These are phyloP conservation scores for Cabera pusaria DNA, from an alignment of 2,888 invertebrate species.

Conservation along the genomic window DNA sequence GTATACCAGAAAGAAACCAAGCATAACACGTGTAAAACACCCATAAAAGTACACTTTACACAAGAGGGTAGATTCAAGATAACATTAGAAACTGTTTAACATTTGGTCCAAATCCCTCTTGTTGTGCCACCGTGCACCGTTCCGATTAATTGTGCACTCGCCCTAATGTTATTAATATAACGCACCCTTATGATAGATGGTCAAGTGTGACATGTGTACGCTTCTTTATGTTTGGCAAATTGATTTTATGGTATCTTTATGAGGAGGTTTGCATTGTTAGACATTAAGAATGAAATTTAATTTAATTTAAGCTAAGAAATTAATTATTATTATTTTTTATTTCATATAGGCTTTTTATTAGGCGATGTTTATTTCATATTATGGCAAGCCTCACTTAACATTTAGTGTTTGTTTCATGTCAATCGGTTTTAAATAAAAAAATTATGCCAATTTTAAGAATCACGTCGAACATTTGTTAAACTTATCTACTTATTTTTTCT, in stretches of 20 bases:
- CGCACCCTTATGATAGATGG: slow-evolving; percentile 62
- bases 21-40: slow-evolving; percentile 23
- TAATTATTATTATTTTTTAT: too few relatives aligned
- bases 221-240: slow-evolving; percentile 62
- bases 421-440: too few relatives aligned
- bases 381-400: too few relatives aligned
- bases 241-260: slow-evolving; percentile 48
- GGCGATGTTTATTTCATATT: too few relatives aligned
- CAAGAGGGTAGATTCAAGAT: slow-evolving; percentile 46
- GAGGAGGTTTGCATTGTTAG: slow-evolving; percentile 15
- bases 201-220: slow-evolving; percentile 72
- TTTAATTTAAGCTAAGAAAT: too few relatives aligned
- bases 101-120: slow-evolving; percentile 59
- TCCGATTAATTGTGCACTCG: slow-evolving; percentile 68
- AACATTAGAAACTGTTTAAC: slow-evolving; percentile 76
- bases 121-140: slow-evolving; percentile 36
- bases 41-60: slow-evolving; percentile 28
- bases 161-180: slow-evolving; percentile 64
- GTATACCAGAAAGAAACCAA: too few relatives aligned
- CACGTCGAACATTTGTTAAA: too few relatives aligned
- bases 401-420: too few relatives aligned
- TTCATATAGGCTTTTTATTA: too few relatives aligned
- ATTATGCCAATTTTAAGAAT: too few relatives aligned
- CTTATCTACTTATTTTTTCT: too few relatives aligned
- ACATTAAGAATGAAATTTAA: not conserved